These are phyloP conservation scores for Hemibagrus wyckioides DNA, from an alignment of 2,113 vertebrate species.

Conservation along the genomic window DNA sequence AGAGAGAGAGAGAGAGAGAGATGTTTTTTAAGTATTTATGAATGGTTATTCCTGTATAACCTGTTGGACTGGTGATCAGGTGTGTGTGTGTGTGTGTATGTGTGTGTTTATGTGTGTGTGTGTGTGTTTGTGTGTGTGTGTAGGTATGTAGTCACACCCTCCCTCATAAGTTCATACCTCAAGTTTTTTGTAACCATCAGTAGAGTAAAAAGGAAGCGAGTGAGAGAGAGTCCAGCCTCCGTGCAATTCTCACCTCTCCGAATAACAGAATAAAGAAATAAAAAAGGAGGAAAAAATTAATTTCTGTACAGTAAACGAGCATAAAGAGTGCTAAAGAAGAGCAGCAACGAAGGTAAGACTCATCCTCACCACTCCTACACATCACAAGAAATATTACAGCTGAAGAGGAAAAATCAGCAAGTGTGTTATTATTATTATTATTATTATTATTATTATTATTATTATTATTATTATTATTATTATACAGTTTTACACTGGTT, in stretches of 20 bases:
- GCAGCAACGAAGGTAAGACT: not conserved
- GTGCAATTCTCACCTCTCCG: not conserved
- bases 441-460: not conserved
- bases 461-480: not conserved
- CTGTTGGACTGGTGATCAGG: too few relatives aligned
- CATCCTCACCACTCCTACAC: not conserved
- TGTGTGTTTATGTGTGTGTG: not conserved
- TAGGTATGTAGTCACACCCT: conserved; percentile 17
- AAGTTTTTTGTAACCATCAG: not conserved
- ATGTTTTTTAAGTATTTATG: not conserved
- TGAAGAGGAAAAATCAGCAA: not conserved
- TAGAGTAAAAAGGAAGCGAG: not conserved
- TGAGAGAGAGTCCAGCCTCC: not conserved
- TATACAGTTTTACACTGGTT: not conserved
- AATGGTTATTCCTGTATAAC: not conserved
- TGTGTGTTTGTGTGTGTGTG: conserved; percentile 3
- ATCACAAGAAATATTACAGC: not conserved
- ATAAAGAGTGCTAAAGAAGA: not conserved
- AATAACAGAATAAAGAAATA: not conserved
- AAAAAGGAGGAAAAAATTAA: not conserved
- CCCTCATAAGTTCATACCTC: not conserved
- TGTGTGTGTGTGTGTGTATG: not conserved
- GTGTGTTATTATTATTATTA: not conserved
- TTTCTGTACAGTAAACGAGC: not conserved
- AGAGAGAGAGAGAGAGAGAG: not conserved